Percentiles rank a stretch among this genome's conserved stretches.
phyloP scores from a whole-genome alignment of 2,888 invertebrate genomes.

The Parnassius apollo region DNA sequence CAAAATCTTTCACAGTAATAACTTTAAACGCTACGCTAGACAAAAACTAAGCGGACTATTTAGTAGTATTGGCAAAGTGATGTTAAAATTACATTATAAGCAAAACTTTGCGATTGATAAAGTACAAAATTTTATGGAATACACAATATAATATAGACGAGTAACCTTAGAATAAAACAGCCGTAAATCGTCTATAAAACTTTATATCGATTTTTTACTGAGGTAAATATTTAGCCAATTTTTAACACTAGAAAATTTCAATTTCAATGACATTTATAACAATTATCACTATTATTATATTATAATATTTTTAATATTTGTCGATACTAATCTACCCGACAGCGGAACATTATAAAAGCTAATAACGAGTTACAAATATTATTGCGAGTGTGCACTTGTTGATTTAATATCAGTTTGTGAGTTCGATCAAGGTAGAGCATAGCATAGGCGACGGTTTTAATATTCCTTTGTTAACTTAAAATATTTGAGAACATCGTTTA shows the following conservation, averaged over 20 bases:
- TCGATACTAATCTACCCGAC: conserved; percentile 53
- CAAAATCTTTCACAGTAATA: conserved; percentile 67
- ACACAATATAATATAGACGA: conserved; percentile 20
- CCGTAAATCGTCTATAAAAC: conserved; percentile 38
- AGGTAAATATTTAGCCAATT: conserved; percentile 36
- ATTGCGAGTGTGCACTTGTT: conserved; percentile 49
- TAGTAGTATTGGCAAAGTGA: conserved; percentile 61
- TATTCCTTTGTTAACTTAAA: neutral
- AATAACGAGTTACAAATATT: conserved; percentile 59
- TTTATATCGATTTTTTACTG: conserved; percentile 32
- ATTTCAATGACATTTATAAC: conserved; percentile 42
- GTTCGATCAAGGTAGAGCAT: conserved; percentile 24
- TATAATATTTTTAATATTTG: conserved; percentile 36
- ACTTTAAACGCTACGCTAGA: conserved; percentile 60
- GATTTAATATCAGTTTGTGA: conserved; percentile 40
- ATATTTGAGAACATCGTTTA: neutral
- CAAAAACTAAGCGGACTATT: conserved; percentile 68
- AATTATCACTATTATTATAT: conserved; percentile 35
- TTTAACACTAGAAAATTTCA: conserved; percentile 38
- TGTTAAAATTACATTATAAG: conserved; percentile 25
- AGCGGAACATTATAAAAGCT: conserved; percentile 70
- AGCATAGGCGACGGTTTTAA: conserved; percentile 1
- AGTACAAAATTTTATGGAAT: conserved; percentile 24
- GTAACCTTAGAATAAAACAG: conserved; percentile 35
- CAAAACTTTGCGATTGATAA: conserved; percentile 13